Evolutionary conservation across 2,888 invertebrate species (phyloP).

Genomic region (Trichogramma dendrolimi): DNA sequence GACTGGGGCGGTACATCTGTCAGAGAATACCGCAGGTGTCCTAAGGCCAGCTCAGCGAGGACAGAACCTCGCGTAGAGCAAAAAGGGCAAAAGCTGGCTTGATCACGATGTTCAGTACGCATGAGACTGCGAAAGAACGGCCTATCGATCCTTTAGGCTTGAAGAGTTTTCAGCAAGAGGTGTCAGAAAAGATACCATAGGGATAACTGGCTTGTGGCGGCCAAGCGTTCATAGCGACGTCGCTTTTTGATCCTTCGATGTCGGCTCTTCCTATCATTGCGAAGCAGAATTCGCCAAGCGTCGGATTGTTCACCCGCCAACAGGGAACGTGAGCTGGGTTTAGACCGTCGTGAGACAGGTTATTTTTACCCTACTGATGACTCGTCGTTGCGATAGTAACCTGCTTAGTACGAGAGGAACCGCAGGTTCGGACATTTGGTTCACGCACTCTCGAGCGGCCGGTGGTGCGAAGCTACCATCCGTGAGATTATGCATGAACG

Average conservation of each 20-base stretch:
- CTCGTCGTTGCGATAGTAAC: too few relatives aligned
- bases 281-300: conserved; percentile 69
- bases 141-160: conserved; percentile 65
- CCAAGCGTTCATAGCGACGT: conserved; percentile 65
- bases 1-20: too few relatives aligned
- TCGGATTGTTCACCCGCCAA: conserved; percentile 69
- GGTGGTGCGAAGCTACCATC: too few relatives aligned
- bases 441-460: too few relatives aligned
- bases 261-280: conserved; percentile 73
- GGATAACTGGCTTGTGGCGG: conserved; percentile 67
- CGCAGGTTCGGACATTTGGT: too few relatives aligned
- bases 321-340: too few relatives aligned
- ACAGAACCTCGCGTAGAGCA: conserved; percentile 69
- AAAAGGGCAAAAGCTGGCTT: conserved; percentile 54
- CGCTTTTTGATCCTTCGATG: conserved; percentile 70
- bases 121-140: conserved; percentile 65
- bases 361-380: too few relatives aligned
- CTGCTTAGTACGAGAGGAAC: too few relatives aligned
- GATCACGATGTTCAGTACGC: conserved; percentile 38
- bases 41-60: conserved; percentile 63
- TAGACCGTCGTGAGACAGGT: too few relatives aligned
- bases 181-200: conserved; percentile 46
- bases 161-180: too few relatives aligned
- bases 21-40: conserved; percentile 64
- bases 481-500: too few relatives aligned